Conservation (phyloP, 2,888 invertebrate species). For the Lasius fuliginosus region DNA sequence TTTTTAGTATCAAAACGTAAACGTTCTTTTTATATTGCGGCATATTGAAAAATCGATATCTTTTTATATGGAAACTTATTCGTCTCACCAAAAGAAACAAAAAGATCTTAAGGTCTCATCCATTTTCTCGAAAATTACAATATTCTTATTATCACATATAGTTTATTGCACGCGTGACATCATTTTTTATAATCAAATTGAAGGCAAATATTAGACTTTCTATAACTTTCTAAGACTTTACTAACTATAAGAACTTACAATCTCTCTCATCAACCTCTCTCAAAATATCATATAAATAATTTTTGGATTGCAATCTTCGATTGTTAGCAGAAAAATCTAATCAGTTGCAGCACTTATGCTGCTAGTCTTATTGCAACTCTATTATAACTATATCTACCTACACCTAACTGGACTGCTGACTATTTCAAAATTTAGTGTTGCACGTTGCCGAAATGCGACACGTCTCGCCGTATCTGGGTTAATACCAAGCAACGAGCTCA, state of each 20-base stretch:
- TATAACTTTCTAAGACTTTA: neutral
- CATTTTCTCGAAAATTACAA: constrained; percentile 1
- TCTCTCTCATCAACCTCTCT: neutral
- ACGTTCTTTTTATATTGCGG: neutral
- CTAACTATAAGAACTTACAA: neutral
- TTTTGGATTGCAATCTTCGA: neutral
- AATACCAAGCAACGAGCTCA: constrained; percentile 53
- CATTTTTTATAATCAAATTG: neutral
- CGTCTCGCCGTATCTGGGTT: constrained; percentile 53
- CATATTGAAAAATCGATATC: constrained; percentile 16
- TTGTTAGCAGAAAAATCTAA: neutral
- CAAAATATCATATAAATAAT: neutral
- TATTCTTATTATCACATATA: neutral
- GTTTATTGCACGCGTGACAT: neutral
- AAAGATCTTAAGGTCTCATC: neutral
- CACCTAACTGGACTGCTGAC: constrained; percentile 2
- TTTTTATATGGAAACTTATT: neutral
- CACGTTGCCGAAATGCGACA: constrained; percentile 33
- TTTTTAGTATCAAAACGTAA: constrained; percentile 4
- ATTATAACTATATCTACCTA: neutral
- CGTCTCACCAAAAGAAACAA: neutral
- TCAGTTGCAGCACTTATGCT: constrained; percentile 7
- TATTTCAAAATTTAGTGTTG: constrained; percentile 13
- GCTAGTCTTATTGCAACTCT: constrained; percentile 20
- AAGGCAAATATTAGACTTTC: neutral